Evolutionary conservation across 2,797 vertebrate species (phyloP), one percentile per base, ranked within the genome.

Genomic region (Pangasius macronema): DNA sequence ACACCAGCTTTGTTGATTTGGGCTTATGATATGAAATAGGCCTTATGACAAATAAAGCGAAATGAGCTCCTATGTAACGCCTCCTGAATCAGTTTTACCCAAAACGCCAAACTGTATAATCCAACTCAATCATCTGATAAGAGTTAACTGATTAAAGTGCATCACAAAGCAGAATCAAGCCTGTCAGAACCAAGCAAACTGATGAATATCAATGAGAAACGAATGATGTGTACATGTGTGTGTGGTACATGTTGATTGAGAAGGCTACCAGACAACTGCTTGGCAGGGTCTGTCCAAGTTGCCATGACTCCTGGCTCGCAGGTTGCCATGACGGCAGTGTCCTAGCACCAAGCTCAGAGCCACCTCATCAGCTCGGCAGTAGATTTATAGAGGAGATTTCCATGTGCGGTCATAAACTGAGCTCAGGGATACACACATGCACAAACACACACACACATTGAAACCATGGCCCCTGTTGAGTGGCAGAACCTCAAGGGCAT

Each of bases 311-410:
- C 90, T 90, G 83, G 86, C 75, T 87, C 75, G 79, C 83, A 87
- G 89, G 91, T 91, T 91, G 90, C 91, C 81, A 91, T 91, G 89
- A 90, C 87, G 83, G 85, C 89, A 82, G 86, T 88, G 39, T 90
- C 87, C 88, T 87, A 87, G 85, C 87, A 80, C 87, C 67, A 65
- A 85, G 82, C 84, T 83, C 61, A 72, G 86, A 87, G 72, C 80
- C 76, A 80, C 87, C 84, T 90, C 53, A 85, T 88, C 87, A 85
- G 18, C 85, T 57, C 65, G 65, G 86, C 65, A 76, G 80, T 82
- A 79, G 79, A 65, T 75, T 87, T 51, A 85, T 84, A 63, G 24
- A 57, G 75, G 72, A 85, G 87, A 83, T 83, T 80, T 42, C 73
- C 84, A 86, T 87, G 83, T 89, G 88, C 55, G 14, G 70, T 85